Evolutionary conservation across 2,113 vertebrate species (phyloP).

Genomic region (Hyperoodon ampullatus): DNA sequence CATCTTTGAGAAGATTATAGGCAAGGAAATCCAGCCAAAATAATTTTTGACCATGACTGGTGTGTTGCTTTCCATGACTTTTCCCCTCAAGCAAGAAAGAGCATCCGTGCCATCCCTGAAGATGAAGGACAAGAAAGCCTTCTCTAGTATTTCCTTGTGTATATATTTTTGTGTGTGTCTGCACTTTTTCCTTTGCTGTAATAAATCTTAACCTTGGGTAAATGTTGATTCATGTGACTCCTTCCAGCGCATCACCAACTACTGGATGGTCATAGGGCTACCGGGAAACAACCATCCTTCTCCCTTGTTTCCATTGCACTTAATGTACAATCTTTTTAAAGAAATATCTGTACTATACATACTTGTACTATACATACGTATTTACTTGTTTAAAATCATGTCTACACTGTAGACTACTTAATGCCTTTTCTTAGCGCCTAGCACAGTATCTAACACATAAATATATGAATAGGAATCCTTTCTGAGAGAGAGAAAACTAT

Average conservation of each 20-base stretch:
- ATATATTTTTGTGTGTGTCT: background rate
- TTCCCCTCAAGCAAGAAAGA: slow-evolving; percentile 88
- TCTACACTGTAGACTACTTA: background rate
- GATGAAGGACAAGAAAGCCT: background rate
- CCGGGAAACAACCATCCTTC: background rate
- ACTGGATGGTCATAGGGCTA: background rate
- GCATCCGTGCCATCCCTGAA: background rate
- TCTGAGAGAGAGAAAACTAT: background rate
- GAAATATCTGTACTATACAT: background rate
- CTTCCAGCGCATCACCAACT: background rate
- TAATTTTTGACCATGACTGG: slow-evolving; percentile 73
- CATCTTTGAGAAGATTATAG: background rate
- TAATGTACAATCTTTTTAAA: background rate
- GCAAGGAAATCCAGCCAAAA: background rate
- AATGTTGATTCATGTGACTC: background rate
- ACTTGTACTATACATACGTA: background rate
- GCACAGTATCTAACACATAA: background rate
- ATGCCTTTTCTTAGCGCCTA: background rate
- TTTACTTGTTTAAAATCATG: background rate
- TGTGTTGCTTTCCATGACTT: slow-evolving; percentile 94
- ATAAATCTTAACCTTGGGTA: background rate
- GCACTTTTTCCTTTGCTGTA: background rate
- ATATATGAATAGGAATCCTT: background rate
- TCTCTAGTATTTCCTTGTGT: background rate
- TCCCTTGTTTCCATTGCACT: background rate